These are phyloP conservation scores for Sclerurus mexicanus DNA, from an alignment of 2,113 vertebrate genomes.

Conservation along the genomic window DNA sequence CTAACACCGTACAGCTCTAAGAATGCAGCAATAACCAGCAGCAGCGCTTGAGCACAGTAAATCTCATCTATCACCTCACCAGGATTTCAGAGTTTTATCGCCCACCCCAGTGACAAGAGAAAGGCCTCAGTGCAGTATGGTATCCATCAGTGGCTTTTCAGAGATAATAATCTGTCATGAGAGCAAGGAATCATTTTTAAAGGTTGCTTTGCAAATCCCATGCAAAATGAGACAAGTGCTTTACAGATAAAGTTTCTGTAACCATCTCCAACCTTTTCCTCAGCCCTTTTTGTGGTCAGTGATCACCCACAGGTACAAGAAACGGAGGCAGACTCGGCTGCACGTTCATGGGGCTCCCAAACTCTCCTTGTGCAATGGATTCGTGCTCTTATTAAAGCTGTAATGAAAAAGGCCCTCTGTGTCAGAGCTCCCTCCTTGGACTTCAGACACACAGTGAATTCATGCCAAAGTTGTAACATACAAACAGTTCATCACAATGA, in stretches of 20 bases:
- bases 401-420: not conserved
- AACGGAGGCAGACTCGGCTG: not conserved
- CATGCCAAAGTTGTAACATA: not conserved
- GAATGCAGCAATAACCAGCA: not conserved
- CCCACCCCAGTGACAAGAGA: not conserved
- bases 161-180: not conserved
- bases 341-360: not conserved
- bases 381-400: rapidly evolving
- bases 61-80: not conserved
- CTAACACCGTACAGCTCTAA: not conserved
- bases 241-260: not conserved
- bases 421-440: not conserved
- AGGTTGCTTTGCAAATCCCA: not conserved
- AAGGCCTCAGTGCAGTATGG: not conserved
- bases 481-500: not conserved
- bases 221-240: not conserved
- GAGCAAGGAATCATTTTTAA: not conserved
- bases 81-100: not conserved
- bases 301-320: not conserved
- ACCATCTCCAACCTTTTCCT: not conserved
- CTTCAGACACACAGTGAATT: not conserved
- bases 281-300: rapidly evolving
- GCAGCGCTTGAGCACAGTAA: not conserved
- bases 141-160: not conserved
- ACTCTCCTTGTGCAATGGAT: not conserved